These are phyloP conservation scores for Bergia puertoricense DNA, from an alignment of 92 coral and sea anemone species.

Conservation along the genomic window DNA sequence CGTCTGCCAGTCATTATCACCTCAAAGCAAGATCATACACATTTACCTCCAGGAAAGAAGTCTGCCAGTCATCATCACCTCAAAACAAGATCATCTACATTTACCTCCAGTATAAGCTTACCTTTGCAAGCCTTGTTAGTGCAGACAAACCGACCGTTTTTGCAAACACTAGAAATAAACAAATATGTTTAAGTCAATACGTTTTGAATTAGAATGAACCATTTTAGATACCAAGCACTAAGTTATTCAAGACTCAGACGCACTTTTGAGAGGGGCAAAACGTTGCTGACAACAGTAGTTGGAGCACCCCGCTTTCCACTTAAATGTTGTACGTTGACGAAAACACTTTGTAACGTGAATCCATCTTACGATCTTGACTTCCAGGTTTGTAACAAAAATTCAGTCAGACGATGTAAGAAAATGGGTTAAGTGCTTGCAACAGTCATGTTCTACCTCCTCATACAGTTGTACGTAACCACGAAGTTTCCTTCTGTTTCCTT, in stretches of 20 bases:
- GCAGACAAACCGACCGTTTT: conserved; percentile 57
- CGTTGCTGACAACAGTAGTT: neutral
- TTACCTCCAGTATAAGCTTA: neutral
- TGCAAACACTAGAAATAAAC: conserved; percentile 54
- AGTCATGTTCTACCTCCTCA: no score
- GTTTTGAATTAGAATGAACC: neutral
- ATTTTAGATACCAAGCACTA: neutral
- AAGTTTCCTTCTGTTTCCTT: no score
- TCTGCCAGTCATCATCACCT: neutral
- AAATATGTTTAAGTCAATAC: neutral
- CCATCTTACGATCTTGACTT: no score
- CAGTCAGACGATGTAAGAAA: no score
- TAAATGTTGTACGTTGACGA: neutral
- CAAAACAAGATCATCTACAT: neutral
- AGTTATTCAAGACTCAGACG: neutral
- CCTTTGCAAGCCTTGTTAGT: conserved; percentile 61
- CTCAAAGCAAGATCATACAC: no score
- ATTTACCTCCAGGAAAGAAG: no score
- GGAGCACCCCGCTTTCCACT: neutral
- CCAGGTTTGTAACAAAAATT: no score
- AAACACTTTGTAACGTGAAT: no score
- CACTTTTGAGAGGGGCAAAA: neutral
- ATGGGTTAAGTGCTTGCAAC: no score
- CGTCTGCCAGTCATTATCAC: no score
- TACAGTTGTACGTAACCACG: no score